These are phyloP conservation scores for Oryzias sinensis DNA, from an alignment of 2,797 vertebrate genomes.

Conservation along the genomic window DNA sequence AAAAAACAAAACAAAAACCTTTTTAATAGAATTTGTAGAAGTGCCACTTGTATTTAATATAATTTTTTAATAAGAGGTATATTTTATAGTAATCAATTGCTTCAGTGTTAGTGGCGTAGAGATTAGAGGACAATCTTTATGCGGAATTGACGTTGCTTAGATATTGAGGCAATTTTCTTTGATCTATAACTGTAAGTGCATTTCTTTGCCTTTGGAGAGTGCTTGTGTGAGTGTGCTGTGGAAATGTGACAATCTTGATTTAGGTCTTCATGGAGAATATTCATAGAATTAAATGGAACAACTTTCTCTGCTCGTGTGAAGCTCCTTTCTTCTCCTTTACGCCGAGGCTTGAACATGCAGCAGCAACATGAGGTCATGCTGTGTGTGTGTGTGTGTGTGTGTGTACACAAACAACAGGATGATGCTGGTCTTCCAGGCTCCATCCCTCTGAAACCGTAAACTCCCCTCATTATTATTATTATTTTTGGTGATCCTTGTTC, in stretches of 20 bases:
- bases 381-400: conserved; percentile 16
- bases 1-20: conserved; percentile 46
- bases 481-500: conserved; percentile 11
- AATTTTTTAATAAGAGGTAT: conserved; percentile 83
- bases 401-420: conserved; percentile 78
- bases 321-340: conserved; percentile 38
- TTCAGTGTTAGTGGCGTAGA: conserved; percentile 80
- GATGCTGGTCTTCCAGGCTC: conserved; percentile 61
- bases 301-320: conserved; percentile 69
- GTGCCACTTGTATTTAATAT: conserved; percentile 88
- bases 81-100: conserved; percentile 84
- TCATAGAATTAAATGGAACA: conserved; percentile 83
- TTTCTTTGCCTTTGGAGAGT: conserved; percentile 74
- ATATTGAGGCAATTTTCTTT: conserved; percentile 72
- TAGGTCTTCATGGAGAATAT: conserved; percentile 81
- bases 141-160: conserved; percentile 79
- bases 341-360: neutral
- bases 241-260: conserved; percentile 87
- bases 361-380: conserved; percentile 39
- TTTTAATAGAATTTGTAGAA: conserved; percentile 86
- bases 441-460: conserved; percentile 61
- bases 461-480: conserved; percentile 32
- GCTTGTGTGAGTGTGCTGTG: conserved; percentile 80
- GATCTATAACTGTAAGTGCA: conserved; percentile 72
- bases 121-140: conserved; percentile 84